Evolutionary conservation across 2,888 invertebrate genomes (phyloP).

Genomic region (Torymus tubicola): DNA sequence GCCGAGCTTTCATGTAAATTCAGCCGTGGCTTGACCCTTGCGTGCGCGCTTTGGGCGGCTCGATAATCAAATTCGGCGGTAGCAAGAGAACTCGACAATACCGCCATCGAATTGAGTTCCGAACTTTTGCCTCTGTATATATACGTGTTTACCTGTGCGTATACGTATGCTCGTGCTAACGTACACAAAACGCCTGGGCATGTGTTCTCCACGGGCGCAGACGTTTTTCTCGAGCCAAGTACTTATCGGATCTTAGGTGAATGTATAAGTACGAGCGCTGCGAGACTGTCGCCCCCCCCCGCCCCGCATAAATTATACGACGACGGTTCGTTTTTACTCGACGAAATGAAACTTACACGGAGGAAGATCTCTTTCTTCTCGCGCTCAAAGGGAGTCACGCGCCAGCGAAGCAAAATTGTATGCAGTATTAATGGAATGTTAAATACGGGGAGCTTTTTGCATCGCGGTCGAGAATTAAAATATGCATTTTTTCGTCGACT

Average conservation of each 20-base stretch:
- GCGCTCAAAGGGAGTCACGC: neutral
- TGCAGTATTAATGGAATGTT: conserved; percentile 18
- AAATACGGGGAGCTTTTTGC: neutral
- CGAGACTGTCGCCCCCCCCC: neutral
- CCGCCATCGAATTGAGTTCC: neutral
- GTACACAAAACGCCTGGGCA: too few species aligned
- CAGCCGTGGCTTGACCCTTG: conserved; percentile 56
- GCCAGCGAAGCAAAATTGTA: neutral
- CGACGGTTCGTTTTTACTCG: neutral
- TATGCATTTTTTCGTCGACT: neutral
- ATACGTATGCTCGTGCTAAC: neutral
- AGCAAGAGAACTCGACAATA: conserved; percentile 8
- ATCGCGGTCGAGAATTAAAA: neutral
- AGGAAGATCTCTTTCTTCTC: neutral
- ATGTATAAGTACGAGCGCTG: conserved; percentile 13
- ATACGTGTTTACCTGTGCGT: neutral
- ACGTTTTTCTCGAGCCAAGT: neutral
- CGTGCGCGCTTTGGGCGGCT: neutral
- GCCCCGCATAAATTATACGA: conserved; percentile 18
- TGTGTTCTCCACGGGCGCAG: neutral
- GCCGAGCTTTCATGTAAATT: conserved; percentile 61
- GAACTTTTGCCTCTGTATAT: conserved; percentile 5
- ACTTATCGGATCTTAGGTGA: conserved; percentile 37
- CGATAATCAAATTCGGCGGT: conserved; percentile 61
- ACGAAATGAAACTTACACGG: conserved; percentile 4